Percentiles rank a stretch among this genome's conserved stretches.
Evolutionary conservation across 2,113 vertebrate genomes (phyloP).

Genomic region (Scomber colias): DNA sequence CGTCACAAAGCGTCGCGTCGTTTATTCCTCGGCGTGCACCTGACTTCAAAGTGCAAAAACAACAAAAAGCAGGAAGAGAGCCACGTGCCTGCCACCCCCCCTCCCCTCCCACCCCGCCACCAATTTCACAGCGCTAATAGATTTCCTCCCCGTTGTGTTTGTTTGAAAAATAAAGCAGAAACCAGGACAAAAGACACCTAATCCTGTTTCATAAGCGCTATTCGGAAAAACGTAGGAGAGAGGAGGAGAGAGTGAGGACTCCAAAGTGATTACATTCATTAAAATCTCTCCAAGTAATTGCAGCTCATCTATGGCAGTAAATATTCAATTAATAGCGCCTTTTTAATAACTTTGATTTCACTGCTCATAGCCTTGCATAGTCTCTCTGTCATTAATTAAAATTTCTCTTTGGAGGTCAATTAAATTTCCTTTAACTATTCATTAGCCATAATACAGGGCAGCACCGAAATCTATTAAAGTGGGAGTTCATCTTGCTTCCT

Average conservation of each 20-base stretch:
- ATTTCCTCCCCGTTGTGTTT: slow-evolving; percentile 23
- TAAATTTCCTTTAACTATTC: slow-evolving; percentile 82
- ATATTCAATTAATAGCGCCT: slow-evolving; percentile 83
- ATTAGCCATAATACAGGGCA: slow-evolving; percentile 66
- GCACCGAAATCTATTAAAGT: slow-evolving; percentile 55
- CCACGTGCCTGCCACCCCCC: neutral
- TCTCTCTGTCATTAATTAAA: slow-evolving; percentile 78
- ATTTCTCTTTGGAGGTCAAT: slow-evolving; percentile 83
- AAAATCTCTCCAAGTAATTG: slow-evolving; percentile 81
- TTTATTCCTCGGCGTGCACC: neutral
- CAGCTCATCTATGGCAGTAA: slow-evolving; percentile 81
- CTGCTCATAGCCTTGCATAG: slow-evolving; percentile 61
- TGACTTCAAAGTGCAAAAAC: slow-evolving; percentile 43
- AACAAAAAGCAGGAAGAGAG: slow-evolving; percentile 33
- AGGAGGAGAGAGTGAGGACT: slow-evolving; percentile 2
- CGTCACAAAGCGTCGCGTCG: neutral
- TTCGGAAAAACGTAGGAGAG: slow-evolving; percentile 39
- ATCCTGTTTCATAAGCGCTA: slow-evolving; percentile 39
- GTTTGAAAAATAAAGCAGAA: slow-evolving; percentile 9
- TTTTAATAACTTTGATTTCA: slow-evolving; percentile 81
- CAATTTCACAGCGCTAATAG: slow-evolving; percentile 35
- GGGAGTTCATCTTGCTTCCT: slow-evolving; percentile 24
- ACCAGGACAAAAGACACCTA: slow-evolving; percentile 17
- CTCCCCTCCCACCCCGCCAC: too few species aligned
- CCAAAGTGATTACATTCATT: slow-evolving; percentile 77